Evolutionary conservation across 1,140 invertebrate species (phyloP), one percentile per base, ranked within the genome.

Genomic region (Glossosoma conforme): DNA sequence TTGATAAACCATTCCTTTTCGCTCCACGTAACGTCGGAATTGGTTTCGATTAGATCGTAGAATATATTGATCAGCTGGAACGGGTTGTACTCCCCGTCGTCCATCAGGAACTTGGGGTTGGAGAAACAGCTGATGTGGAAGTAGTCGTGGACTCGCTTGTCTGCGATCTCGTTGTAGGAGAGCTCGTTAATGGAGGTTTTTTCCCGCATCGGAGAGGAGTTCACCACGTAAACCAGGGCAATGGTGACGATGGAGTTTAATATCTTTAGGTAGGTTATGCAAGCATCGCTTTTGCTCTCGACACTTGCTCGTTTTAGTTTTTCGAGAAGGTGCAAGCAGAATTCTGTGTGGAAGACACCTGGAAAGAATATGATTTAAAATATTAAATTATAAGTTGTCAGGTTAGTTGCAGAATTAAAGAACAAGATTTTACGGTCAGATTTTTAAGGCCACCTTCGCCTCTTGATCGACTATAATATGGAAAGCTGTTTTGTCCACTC

Each of bases 1-100:
- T 59, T 51, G 11, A 55, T 53, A 28, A 59, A 49, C 57, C 57
- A 59, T 24, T 59, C 57, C 21, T 43, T 59, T 42, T 59, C 57
- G 22, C 20, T 36, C 57, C 57, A 59, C 9, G 52, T 44, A 8
- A 48, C n/a, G 22, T 59, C 36, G n/a, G 20, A 4, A 25, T 52
- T 49, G 18, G 33, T 30, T 21, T 49, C 45, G 11, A 30, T 32
- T 11, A 49, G 28, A 19, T 52, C 40, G 25, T 56, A 59, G 52
- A 59, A 59, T 30, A 43, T 51, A 48, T 59, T 45, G 3, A 56
- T 50, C 11, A 59, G 46, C 41, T 52, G 42, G 24, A 37, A 52
- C 9, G 53, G 41, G 36, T 59, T 48, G 10, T 38, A 44, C 1
- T 42, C 43, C 11, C 47, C 38, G 18, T 58, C 52, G 8, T 49